Base-by-base conservation (phyloP, 2,797 vertebrate genomes). In the Anguilla obscura region DNA sequence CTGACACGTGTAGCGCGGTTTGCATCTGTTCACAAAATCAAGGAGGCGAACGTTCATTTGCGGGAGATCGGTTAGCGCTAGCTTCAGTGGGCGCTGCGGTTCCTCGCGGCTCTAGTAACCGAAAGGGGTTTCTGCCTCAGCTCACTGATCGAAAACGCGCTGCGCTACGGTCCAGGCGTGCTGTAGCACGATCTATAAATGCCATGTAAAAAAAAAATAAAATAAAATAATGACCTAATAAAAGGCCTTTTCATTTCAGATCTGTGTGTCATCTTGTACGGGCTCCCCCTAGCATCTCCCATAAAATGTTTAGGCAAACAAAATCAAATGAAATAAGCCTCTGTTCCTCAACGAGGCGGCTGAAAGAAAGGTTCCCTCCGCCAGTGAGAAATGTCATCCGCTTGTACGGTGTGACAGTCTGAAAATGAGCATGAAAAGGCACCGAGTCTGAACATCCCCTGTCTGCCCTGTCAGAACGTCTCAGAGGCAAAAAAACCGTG, bases 161-260 rank as follows among this genome's bases (percentile, higher is more conserved):
- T 12, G 18, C 9, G 10, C 10, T 82, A n/a, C 45, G 8, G 45
- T 82, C 79, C 45, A 50, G 79, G 40, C 45, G 40, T 12, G 5
- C 18, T 2, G 45, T 27, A n/a, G 74, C 79, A 3, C 63, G 6
- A 27, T 69, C 63, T 69, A 69, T n/a, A 69, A 69, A 27, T 69
- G 63, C 63, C 63, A 27, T 27, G 63, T 69, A 69, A 69, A 69
- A 66, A 66, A 60, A 40, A 40, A 45, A 45, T 45, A 45, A 45
- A 45, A 58, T 10, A 58, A 58, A 66, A 69, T n/a, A 27, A 69
- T 27, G 24, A n/a, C n/a, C 63, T 27, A 27, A 69, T 69, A 69
- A 69, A 69, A 69, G n/a, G 63, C 63, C 63, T 27, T 69, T 69
- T 66, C 63, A 66, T 66, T 27, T 69, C 63, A 69, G 63, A 27